Percentiles rank a stretch among this genome's conserved stretches.
Conservation (phyloP, 2,888 invertebrate genomes). For the Chloroclysta siterata region DNA sequence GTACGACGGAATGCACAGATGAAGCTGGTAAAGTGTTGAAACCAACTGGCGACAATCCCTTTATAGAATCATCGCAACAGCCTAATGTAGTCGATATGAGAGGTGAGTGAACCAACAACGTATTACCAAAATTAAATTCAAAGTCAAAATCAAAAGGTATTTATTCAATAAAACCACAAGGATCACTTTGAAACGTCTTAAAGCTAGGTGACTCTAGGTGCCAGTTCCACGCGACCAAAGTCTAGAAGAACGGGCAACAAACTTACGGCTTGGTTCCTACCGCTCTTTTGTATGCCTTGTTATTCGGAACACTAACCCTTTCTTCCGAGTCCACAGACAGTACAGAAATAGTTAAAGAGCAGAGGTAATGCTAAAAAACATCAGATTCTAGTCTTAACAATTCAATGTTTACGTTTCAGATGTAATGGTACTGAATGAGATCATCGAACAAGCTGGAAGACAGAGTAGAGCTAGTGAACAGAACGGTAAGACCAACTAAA, state of each 20-base stretch:
- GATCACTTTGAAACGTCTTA: no score
- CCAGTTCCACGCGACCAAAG: no score
- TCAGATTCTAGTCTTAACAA: conserved; percentile 1
- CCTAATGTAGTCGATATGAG: conserved; percentile 97
- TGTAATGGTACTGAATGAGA: conserved; percentile 98
- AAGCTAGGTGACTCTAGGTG: no score
- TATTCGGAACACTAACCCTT: neutral
- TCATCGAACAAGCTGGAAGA: conserved; percentile 97
- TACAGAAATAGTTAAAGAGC: neutral
- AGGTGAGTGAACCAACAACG: conserved; percentile 82
- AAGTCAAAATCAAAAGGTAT: no score
- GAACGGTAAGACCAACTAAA: conserved; percentile 88
- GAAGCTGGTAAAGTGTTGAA: conserved; percentile 92
- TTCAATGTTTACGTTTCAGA: conserved; percentile 85
- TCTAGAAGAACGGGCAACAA: no score
- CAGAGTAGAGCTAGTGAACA: conserved; percentile 94
- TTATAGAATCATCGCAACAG: conserved; percentile 94
- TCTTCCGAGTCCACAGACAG: conserved; percentile 5
- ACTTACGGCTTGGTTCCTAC: no score
- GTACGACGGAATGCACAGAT: conserved; percentile 89
- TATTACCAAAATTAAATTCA: neutral
- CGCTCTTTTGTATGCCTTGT: no score
- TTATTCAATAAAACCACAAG: no score
- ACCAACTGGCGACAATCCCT: conserved; percentile 94
- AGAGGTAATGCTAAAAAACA: conserved; percentile 5